Evolutionary conservation across 2,888 invertebrate genomes (phyloP).

Genomic region (Callyntrura guangdongensis): DNA sequence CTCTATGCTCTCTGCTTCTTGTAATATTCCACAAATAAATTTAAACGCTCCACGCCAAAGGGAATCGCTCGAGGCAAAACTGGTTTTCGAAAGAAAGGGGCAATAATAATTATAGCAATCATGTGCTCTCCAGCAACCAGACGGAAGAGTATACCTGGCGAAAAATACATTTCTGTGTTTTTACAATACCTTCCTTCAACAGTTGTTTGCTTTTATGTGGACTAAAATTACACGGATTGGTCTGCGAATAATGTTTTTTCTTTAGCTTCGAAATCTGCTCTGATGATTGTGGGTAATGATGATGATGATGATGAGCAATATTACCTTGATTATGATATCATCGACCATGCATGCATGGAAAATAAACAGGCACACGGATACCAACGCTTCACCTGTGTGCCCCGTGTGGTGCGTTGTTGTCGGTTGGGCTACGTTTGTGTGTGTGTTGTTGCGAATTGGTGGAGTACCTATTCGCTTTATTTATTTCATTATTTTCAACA

Average conservation of each 20-base stretch:
- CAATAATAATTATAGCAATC: slow-evolving; percentile 70
- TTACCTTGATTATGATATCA: slow-evolving; percentile 74
- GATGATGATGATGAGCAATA: slow-evolving; percentile 53
- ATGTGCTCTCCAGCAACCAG: slow-evolving; percentile 63
- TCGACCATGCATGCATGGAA: slow-evolving; percentile 42
- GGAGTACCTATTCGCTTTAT: neutral
- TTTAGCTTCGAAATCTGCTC: slow-evolving; percentile 36
- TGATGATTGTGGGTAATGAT: slow-evolving; percentile 56
- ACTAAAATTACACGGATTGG: slow-evolving; percentile 52
- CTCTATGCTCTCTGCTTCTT: neutral
- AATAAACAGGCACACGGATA: neutral
- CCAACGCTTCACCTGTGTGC: neutral
- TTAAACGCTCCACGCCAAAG: slow-evolving; percentile 68
- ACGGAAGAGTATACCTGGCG: slow-evolving; percentile 45
- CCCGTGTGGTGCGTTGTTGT: neutral
- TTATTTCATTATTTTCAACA: slow-evolving; percentile 3
- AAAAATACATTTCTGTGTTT: slow-evolving; percentile 21
- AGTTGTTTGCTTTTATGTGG: slow-evolving; percentile 20
- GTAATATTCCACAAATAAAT: slow-evolving; percentile 11
- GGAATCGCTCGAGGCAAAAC: slow-evolving; percentile 78
- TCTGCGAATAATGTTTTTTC: slow-evolving; percentile 41
- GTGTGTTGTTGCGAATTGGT: neutral
- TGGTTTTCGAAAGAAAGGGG: slow-evolving; percentile 71
- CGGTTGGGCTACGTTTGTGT: neutral
- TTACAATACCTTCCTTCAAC: slow-evolving; percentile 41